These are phyloP conservation scores for Cuculus canorus DNA, from an alignment of 2,797 vertebrate species.

Conservation along the genomic window DNA sequence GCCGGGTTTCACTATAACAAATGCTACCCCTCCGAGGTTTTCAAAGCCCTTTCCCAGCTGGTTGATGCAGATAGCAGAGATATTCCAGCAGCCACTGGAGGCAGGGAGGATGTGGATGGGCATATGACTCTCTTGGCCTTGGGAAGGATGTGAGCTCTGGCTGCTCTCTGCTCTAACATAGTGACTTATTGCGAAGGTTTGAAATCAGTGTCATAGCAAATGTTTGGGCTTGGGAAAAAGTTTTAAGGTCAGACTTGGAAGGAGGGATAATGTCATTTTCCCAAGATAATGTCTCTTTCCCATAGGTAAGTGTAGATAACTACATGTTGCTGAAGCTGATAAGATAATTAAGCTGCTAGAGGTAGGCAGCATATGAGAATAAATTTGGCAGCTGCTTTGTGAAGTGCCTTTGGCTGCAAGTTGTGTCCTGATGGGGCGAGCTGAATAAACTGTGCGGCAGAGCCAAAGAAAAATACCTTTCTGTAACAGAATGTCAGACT, in stretches of 20 bases:
- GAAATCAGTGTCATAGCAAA: neutral
- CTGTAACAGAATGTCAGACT: neutral
- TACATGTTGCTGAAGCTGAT: neutral
- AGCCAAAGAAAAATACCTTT: neutral
- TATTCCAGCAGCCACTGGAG: neutral
- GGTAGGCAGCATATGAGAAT: neutral
- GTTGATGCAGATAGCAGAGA: neutral
- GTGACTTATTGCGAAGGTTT: neutral
- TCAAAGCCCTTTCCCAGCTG: neutral
- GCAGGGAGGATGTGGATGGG: neutral
- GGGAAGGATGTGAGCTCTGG: neutral
- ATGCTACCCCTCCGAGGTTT: neutral
- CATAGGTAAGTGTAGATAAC: slow-evolving; percentile 43
- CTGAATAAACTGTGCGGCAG: neutral
- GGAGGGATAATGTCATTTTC: slow-evolving; percentile 1
- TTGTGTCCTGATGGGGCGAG: neutral
- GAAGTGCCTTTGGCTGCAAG: slow-evolving; percentile 45
- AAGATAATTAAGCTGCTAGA: slow-evolving; percentile 29
- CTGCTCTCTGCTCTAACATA: neutral
- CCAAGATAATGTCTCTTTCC: slow-evolving; percentile 43
- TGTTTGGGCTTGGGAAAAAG: slow-evolving; percentile 44
- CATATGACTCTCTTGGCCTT: neutral
- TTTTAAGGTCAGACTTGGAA: slow-evolving; percentile 39
- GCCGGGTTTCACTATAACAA: neutral
- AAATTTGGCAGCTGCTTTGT: slow-evolving; percentile 24